Evolutionary conservation across 2,113 vertebrate genomes (phyloP).

Genomic region (Nannospalax galili): DNA sequence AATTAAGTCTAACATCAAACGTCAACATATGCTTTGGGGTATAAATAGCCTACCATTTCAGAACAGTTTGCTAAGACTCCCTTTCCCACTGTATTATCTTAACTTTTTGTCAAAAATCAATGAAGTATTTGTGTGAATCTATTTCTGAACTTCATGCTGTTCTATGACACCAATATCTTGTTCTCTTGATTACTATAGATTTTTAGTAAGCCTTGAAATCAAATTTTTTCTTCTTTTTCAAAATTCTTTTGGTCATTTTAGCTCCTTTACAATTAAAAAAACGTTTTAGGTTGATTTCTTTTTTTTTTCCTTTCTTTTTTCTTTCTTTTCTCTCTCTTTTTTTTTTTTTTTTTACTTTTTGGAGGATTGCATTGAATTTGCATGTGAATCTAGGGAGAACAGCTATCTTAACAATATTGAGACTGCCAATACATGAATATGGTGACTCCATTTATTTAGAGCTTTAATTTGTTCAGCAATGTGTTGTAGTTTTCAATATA

Average conservation of each 20-base stretch:
- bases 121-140: background rate
- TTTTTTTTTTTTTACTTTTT: too few relatives aligned
- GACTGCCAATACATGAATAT: background rate
- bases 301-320: background rate
- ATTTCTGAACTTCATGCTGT: background rate
- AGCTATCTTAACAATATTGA: background rate
- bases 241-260: background rate
- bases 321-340: too few relatives aligned
- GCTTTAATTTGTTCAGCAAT: background rate
- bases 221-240: slow-evolving; percentile 15
- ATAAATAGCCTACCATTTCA: background rate
- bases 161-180: background rate
- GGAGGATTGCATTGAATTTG: too few relatives aligned
- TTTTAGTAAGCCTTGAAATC: background rate
- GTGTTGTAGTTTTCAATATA: background rate
- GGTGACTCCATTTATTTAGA: background rate
- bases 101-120: slow-evolving; percentile 15
- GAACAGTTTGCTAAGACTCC: background rate
- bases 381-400: background rate
- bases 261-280: background rate
- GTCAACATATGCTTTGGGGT: background rate
- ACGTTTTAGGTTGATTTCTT: background rate
- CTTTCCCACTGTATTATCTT: background rate
- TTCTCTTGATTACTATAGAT: background rate
- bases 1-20: background rate